Percentiles rank a stretch among this genome's conserved stretches.
These are phyloP conservation scores for Drosophila insularis DNA, from an alignment of 1,140 invertebrate genomes.

Conservation along the genomic window DNA sequence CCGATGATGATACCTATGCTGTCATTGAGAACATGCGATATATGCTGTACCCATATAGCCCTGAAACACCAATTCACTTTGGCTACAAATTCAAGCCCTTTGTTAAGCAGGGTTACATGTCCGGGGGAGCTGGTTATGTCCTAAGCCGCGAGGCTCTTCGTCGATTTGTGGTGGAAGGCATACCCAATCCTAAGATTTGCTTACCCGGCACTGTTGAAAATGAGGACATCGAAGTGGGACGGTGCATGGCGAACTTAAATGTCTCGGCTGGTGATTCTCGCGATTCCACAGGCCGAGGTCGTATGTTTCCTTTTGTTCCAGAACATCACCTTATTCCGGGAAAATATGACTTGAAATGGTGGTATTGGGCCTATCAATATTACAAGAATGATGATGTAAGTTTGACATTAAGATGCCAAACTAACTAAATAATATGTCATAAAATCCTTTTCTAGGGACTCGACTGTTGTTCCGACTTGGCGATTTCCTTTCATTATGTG, in stretches of 20 bases:
- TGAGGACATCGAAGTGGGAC: slow-evolving; percentile 96
- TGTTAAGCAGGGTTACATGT: slow-evolving; percentile 92
- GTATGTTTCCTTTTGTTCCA: slow-evolving; percentile 45
- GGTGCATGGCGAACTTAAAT: slow-evolving; percentile 92
- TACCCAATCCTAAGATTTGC: slow-evolving; percentile 88
- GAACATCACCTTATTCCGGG: slow-evolving; percentile 27
- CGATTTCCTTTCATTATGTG: slow-evolving; percentile 98
- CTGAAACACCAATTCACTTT: slow-evolving; percentile 90
- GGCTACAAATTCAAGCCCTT: slow-evolving; percentile 92
- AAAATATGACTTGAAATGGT: slow-evolving; percentile 23
- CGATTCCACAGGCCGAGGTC: slow-evolving; percentile 90
- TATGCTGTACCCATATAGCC: slow-evolving; percentile 89
- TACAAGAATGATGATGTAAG: slow-evolving; percentile 57
- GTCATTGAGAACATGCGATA: slow-evolving; percentile 95
- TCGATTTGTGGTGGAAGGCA: slow-evolving; percentile 87
- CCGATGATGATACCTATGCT: slow-evolving; percentile 96
- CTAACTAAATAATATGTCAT: slow-evolving; percentile 57
- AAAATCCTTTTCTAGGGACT: slow-evolving; percentile 26
- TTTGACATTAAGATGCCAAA: neutral
- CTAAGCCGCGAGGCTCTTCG: slow-evolving; percentile 89
- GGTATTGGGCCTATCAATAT: slow-evolving; percentile 50
- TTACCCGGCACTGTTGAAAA: slow-evolving; percentile 86
- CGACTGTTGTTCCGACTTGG: slow-evolving; percentile 96
- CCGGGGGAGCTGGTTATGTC: slow-evolving; percentile 96
- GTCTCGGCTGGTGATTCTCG: slow-evolving; percentile 93